A percentile compares a stretch with the other conserved stretches of the same genome.
Conservation (phyloP, 1,140 invertebrate species). For the Trinorchestia longiramus region DNA sequence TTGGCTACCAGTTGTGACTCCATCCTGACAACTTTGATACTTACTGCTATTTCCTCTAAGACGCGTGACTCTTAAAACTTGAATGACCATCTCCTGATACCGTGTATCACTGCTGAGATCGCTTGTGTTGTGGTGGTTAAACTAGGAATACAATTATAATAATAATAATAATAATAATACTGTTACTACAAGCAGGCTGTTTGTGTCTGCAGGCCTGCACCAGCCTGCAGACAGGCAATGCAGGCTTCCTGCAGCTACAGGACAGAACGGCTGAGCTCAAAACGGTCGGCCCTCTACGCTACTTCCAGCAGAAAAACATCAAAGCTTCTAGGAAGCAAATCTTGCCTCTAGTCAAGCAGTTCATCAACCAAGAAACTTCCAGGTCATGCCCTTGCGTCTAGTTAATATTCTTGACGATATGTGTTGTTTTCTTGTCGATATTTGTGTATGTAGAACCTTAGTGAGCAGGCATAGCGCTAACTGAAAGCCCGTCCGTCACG, state of each 20-base stretch:
- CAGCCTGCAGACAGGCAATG: background rate
- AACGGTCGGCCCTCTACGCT: background rate
- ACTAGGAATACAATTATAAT: too few relatives aligned
- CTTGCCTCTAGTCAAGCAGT: background rate
- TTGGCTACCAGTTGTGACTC: too few relatives aligned
- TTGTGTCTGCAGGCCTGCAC: background rate
- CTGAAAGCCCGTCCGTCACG: too few relatives aligned
- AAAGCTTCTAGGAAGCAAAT: conserved; percentile 42
- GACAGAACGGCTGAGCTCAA: background rate
- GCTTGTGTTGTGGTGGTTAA: too few relatives aligned
- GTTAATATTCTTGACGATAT: too few relatives aligned
- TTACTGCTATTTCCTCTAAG: too few relatives aligned
- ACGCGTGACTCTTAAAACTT: too few relatives aligned
- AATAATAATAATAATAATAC: too few relatives aligned
- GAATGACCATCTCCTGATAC: too few relatives aligned
- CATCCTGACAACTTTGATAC: too few relatives aligned
- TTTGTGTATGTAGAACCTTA: background rate
- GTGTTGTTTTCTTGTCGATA: background rate
- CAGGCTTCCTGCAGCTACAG: background rate
- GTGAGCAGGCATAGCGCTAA: background rate
- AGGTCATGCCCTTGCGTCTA: background rate
- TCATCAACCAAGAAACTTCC: background rate
- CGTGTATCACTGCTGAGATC: too few relatives aligned
- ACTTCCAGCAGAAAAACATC: background rate
- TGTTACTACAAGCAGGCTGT: too few relatives aligned